Percentiles rank a stretch among this genome's conserved stretches.
These are phyloP conservation scores for Ips typographus DNA, from an alignment of 1,140 invertebrate genomes.

Conservation along the genomic window DNA sequence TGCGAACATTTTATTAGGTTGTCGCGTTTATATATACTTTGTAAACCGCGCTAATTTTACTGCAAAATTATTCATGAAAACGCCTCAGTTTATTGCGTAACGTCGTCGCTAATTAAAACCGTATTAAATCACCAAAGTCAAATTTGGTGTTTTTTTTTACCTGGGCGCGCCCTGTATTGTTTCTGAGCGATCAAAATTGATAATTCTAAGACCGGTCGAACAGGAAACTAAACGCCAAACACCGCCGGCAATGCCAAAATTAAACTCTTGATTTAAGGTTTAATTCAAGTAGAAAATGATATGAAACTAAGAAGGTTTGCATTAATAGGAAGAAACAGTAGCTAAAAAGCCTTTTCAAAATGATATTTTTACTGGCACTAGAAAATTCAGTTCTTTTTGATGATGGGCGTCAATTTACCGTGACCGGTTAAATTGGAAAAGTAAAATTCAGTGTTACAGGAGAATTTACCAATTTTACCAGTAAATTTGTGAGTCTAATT, in stretches of 20 bases:
- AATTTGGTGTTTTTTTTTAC: background rate
- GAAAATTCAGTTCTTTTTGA: too few species aligned
- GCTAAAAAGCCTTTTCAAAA: too few species aligned
- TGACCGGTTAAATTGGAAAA: too few species aligned
- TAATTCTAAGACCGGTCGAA: slow-evolving; percentile 25
- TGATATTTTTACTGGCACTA: too few species aligned
- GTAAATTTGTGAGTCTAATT: too few species aligned
- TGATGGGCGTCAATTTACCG: too few species aligned
- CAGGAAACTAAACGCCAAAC: slow-evolving; percentile 18
- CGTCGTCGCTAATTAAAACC: background rate
- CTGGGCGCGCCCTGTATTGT: slow-evolving; percentile 1
- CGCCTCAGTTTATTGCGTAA: slow-evolving; percentile 5
- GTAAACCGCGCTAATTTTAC: slow-evolving; percentile 1
- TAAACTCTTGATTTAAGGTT: background rate
- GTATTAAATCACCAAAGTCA: background rate
- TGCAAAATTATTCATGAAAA: slow-evolving; percentile 14
- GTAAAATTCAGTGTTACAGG: too few species aligned
- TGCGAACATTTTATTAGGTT: slow-evolving; percentile 27
- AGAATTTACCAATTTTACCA: too few species aligned
- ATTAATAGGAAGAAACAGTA: too few species aligned
- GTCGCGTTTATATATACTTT: slow-evolving; percentile 13
- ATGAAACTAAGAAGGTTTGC: too few species aligned
- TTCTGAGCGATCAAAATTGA: slow-evolving; percentile 13
- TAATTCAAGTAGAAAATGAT: too few species aligned
- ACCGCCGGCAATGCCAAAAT: slow-evolving; percentile 1